A percentile compares a stretch with the other conserved stretches of the same genome.
These are phyloP conservation scores for Deilephila porcellus DNA, from an alignment of 2,888 invertebrate species.

Conservation along the genomic window DNA sequence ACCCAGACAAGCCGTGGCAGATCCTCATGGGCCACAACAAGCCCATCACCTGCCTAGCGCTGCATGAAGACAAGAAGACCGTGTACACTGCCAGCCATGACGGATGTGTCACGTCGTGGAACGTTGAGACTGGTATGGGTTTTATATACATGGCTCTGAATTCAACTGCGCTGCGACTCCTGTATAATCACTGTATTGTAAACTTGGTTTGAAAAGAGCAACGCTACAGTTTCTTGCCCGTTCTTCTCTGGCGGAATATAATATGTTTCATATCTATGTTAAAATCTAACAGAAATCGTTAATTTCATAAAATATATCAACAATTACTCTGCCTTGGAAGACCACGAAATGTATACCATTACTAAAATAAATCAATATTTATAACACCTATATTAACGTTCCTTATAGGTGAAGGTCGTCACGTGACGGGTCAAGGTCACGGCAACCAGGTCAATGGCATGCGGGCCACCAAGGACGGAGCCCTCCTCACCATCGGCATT, in stretches of 20 bases:
- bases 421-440: constrained; percentile 94
- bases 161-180: too few species aligned
- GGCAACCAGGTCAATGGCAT: constrained; percentile 98
- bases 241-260: too few species aligned
- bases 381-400: background rate
- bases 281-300: too few species aligned
- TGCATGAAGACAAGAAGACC: constrained; percentile 89
- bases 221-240: too few species aligned
- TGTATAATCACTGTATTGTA: too few species aligned
- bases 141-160: too few species aligned
- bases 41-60: constrained; percentile 95
- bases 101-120: constrained; percentile 94
- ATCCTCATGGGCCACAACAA: constrained; percentile 98
- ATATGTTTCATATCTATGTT: too few species aligned
- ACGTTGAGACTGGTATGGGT: constrained; percentile 85
- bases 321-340: too few species aligned
- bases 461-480: constrained; percentile 86
- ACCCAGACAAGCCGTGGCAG: constrained; percentile 91
- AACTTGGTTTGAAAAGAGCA: too few species aligned
- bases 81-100: constrained; percentile 98
- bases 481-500: constrained; percentile 95
- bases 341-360: too few species aligned
- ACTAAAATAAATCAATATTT: too few species aligned
- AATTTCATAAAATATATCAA: too few species aligned
- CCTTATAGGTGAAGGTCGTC: constrained; percentile 90